Conservation (phyloP, 2,797 vertebrate genomes). For the Hephaestus fuliginosus region DNA sequence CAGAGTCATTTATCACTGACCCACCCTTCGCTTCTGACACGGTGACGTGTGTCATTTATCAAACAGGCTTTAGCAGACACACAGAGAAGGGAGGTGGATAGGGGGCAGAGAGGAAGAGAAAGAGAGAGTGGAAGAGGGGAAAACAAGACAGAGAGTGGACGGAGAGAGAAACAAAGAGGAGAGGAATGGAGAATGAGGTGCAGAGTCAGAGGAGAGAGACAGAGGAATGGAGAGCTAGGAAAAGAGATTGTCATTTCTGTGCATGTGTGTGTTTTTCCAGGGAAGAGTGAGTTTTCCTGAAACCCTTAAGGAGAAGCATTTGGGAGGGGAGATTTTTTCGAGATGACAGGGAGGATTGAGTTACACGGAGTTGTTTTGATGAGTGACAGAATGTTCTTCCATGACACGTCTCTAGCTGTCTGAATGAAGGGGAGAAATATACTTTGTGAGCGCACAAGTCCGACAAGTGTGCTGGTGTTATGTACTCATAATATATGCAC, state of each 20-base stretch:
- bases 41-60: slow-evolving; percentile 99
- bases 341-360: slow-evolving; percentile 82
- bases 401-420: slow-evolving; percentile 70
- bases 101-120: slow-evolving; percentile 64
- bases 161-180: slow-evolving; percentile 70
- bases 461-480: slow-evolving; percentile 62
- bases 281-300: slow-evolving; percentile 74
- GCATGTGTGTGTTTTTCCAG: slow-evolving; percentile 70
- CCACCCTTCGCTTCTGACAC: slow-evolving; percentile 97
- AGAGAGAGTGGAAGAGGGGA: slow-evolving; percentile 69
- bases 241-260: slow-evolving; percentile 32
- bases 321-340: slow-evolving; percentile 75
- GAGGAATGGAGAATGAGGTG: slow-evolving; percentile 74
- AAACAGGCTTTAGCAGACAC: slow-evolving; percentile 92
- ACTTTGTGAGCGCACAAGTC: slow-evolving; percentile 61
- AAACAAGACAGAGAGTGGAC: slow-evolving; percentile 67
- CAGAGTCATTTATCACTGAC: slow-evolving; percentile 98
- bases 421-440: slow-evolving; percentile 63
- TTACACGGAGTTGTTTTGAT: slow-evolving; percentile 80
- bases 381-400: slow-evolving; percentile 81
- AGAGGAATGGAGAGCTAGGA: slow-evolving; percentile 55
- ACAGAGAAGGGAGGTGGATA: slow-evolving; percentile 71
- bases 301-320: slow-evolving; percentile 72
- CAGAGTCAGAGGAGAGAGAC: slow-evolving; percentile 59
- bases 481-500: slow-evolving; percentile 60